Evolutionary conservation across 2,888 invertebrate species (phyloP).

Genomic region (Eilema sororculum): DNA sequence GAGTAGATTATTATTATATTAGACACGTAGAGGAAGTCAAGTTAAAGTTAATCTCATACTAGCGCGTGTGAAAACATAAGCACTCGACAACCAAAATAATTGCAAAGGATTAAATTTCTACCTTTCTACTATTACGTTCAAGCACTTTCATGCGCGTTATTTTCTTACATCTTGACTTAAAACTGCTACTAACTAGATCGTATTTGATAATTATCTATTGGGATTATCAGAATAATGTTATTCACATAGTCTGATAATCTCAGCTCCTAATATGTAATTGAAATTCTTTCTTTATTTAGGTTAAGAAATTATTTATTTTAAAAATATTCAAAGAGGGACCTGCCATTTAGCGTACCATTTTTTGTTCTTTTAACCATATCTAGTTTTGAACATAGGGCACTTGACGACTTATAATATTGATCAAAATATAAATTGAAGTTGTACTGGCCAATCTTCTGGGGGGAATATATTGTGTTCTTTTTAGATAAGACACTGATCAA

Average conservation of each 20-base stretch:
- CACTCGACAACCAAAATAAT: background rate
- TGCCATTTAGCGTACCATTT: too few relatives aligned
- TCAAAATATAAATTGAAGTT: background rate
- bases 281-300: background rate
- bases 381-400: background rate
- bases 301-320: background rate
- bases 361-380: background rate
- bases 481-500: background rate
- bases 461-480: background rate
- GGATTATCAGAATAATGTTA: background rate
- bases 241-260: background rate
- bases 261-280: background rate
- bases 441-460: background rate
- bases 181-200: background rate
- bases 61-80: background rate
- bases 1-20: background rate
- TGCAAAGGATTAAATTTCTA: background rate
- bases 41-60: background rate
- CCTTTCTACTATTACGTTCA: background rate
- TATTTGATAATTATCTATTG: background rate
- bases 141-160: background rate
- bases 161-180: background rate
- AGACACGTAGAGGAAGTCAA: background rate
- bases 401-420: background rate
- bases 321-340: background rate